phyloP scores from a whole-genome alignment of 1,140 invertebrate species.

The Ips typographus region DNA sequence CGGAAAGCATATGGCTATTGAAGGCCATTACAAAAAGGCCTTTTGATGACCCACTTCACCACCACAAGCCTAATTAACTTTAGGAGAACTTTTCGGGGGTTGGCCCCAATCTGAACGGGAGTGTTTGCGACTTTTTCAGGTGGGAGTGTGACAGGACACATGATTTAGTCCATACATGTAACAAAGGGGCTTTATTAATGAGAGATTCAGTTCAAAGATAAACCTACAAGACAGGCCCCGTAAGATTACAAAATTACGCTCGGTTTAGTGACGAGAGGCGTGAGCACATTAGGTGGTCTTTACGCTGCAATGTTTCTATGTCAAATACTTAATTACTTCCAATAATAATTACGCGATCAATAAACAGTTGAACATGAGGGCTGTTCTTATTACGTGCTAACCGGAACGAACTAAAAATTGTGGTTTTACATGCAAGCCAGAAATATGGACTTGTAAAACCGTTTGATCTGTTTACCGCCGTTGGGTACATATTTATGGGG shows the following conservation, averaged over 20 bases:
- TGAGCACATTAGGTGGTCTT: conserved; percentile 21
- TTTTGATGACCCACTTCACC: conserved; percentile 29
- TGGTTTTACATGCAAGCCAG: conserved; percentile 29
- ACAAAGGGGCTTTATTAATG: conserved; percentile 15
- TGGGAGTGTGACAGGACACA: neutral
- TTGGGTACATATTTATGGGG: conserved; percentile 26
- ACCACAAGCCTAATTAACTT: conserved; percentile 26
- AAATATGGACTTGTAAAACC: conserved; percentile 34
- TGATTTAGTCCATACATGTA: conserved; percentile 5
- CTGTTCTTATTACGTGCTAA: conserved; percentile 18
- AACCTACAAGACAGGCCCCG: conserved; percentile 6
- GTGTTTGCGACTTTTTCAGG: conserved; percentile 5
- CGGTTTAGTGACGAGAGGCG: conserved; percentile 11
- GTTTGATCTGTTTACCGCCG: conserved; percentile 33
- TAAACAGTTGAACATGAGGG: neutral
- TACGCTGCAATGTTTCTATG: neutral
- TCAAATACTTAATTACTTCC: conserved; percentile 5
- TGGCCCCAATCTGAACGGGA: neutral
- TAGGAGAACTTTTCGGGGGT: neutral
- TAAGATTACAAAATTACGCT: conserved; percentile 17
- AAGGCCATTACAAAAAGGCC: conserved; percentile 21
- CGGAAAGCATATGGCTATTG: conserved; percentile 15
- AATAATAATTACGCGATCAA: neutral
- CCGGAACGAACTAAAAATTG: conserved; percentile 32
- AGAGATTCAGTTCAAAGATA: conserved; percentile 16